A percentile compares a stretch with the other conserved stretches of the same genome.
Conservation (phyloP, 2,888 invertebrate species). For the Nymphalis polychloros region DNA sequence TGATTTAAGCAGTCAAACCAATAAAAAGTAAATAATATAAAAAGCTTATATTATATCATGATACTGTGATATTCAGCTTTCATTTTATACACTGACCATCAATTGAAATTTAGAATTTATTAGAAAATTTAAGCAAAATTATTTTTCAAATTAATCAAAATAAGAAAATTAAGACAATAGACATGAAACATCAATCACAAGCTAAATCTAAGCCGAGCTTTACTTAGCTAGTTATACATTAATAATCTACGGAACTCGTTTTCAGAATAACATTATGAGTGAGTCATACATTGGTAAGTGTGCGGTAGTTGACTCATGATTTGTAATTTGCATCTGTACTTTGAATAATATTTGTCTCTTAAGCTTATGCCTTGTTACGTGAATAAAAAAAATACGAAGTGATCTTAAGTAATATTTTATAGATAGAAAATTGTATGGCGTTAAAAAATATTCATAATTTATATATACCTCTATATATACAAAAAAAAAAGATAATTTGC, state of each 20-base stretch:
- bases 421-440: no score
- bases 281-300: constrained; percentile 32
- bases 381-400: not conserved
- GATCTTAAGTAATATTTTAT: no score
- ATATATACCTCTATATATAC: no score
- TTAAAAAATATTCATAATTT: no score
- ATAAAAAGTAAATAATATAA: no score
- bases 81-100: no score
- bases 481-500: no score
- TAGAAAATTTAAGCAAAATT: not conserved
- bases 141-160: not conserved
- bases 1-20: no score
- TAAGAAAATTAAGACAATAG: not conserved
- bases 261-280: constrained; percentile 37
- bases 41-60: no score
- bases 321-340: constrained; percentile 28
- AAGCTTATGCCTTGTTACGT: not conserved
- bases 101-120: no score
- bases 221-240: constrained; percentile 29
- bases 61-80: no score
- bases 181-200: constrained; percentile 9
- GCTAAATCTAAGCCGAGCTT: constrained; percentile 24
- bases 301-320: constrained; percentile 35
- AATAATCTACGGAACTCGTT: constrained; percentile 33
- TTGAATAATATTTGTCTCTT: constrained; percentile 12